Evolutionary conservation across 2,888 invertebrate species (phyloP).

Genomic region (Camptogramma bilineatum): DNA sequence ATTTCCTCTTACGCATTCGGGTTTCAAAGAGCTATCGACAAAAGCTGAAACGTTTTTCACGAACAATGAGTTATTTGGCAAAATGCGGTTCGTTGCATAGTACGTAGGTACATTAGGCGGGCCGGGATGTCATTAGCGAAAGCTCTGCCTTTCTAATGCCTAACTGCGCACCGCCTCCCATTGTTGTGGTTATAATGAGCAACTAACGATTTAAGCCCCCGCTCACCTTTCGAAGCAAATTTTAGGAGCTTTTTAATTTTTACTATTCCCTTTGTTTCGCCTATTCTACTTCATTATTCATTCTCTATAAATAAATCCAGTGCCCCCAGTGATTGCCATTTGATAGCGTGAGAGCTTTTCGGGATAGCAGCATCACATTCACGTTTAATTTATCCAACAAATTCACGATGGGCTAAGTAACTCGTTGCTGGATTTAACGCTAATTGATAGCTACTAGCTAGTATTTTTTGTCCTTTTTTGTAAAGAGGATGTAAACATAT

Average conservation of each 20-base stretch:
- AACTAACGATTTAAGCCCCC: slow-evolving; percentile 76
- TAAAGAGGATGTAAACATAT: too few relatives aligned
- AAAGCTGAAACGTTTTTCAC: slow-evolving; percentile 46
- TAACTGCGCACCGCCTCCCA: slow-evolving; percentile 78
- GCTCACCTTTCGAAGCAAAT: slow-evolving; percentile 58
- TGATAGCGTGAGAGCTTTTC: not conserved
- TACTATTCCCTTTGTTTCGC: slow-evolving; percentile 30
- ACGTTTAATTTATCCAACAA: too few relatives aligned
- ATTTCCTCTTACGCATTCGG: slow-evolving; percentile 34
- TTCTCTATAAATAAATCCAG: slow-evolving; percentile 42
- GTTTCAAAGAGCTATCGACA: slow-evolving; percentile 34
- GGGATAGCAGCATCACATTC: not conserved
- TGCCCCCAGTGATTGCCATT: not conserved
- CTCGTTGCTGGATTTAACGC: too few relatives aligned
- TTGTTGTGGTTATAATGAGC: slow-evolving; percentile 80
- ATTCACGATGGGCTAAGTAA: too few relatives aligned
- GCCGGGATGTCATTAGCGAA: slow-evolving; percentile 81
- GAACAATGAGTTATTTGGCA: slow-evolving; percentile 77
- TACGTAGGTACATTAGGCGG: slow-evolving; percentile 54
- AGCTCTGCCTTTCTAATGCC: slow-evolving; percentile 81
- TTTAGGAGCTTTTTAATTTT: slow-evolving; percentile 42
- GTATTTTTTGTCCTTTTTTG: too few relatives aligned
- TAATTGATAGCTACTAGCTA: too few relatives aligned
- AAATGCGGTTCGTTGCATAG: slow-evolving; percentile 63
- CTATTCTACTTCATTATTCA: slow-evolving; percentile 50